Base-by-base conservation (phyloP, 2,113 vertebrate genomes). In the Cyprinodon variegatus region DNA sequence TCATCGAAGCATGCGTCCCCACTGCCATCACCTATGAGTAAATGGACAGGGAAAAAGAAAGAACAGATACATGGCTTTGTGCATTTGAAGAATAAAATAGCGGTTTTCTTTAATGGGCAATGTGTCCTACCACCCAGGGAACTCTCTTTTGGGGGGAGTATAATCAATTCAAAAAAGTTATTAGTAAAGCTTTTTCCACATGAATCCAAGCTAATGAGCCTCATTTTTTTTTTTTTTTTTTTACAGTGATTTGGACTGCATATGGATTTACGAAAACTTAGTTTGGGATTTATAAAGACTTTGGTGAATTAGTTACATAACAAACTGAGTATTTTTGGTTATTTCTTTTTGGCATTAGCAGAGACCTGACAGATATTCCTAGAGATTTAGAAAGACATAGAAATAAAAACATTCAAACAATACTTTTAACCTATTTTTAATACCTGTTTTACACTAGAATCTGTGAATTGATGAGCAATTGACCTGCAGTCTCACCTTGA, bases 1-100 rank as follows among this genome's bases (percentile, higher is more conserved):
- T 99, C 98, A 9, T 98, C 96, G 82, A 96, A 96, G 79, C 98
- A 99, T 29, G 95, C 95, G 9, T 99, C 96, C 43, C 98, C 98
- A 59, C 96, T 93, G 14, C 96, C 95, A 4, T 98, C 96, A 46
- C 96, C 98, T 99, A 67, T 69, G 38, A 72, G 38, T 45, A 5
- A 20, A n/a, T 57, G 38, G 20, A 65, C 50, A 82, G 39, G 29
- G 61, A 40, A 29, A 14, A 77, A 20, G 4, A 11, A 13, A 36
- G 1, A 59, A 10, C 45, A 29, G 6, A 39, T 17, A 45, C 4
- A 2, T 61, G 14, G 73, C 57, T 60, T 63, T 45, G 1, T 70
- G 36, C 7, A 53, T 70, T 48, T 14, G 50, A 20, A 57, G 20
- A 6, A 20, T 57, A 8, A 57, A 57, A 6, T 2, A 7, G 20